Evolutionary conservation across 2,888 invertebrate genomes (phyloP).

Genomic region (Drosophila borealis): DNA sequence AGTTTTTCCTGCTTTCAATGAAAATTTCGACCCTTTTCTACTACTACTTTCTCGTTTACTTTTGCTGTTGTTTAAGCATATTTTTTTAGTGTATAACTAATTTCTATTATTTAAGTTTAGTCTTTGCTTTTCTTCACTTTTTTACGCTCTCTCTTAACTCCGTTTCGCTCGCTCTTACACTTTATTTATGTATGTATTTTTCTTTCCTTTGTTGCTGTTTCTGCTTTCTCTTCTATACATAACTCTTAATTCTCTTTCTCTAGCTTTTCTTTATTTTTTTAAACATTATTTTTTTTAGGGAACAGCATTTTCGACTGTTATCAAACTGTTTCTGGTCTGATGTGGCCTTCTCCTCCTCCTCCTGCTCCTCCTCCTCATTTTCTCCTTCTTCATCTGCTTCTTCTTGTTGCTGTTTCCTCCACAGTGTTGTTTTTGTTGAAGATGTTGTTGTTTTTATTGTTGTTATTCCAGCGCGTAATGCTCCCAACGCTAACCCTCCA

Average conservation of each 20-base stretch:
- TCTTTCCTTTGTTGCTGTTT: constrained; percentile 28
- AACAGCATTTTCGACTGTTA: constrained; percentile 55
- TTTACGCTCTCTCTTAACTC: constrained; percentile 47
- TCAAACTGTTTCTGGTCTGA: constrained; percentile 37
- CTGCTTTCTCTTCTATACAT: constrained; percentile 49
- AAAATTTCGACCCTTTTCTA: constrained; percentile 15
- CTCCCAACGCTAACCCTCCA: constrained; percentile 37
- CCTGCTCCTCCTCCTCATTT: constrained; percentile 9
- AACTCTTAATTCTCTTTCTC: constrained; percentile 38
- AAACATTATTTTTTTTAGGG: constrained; percentile 42
- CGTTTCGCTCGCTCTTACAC: constrained; percentile 22
- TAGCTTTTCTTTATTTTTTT: constrained; percentile 28
- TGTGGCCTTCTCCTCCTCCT: constrained; percentile 27
- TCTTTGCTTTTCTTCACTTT: constrained; percentile 76
- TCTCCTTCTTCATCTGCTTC: constrained; percentile 20
- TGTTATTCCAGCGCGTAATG: constrained; percentile 34
- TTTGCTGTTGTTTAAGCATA: constrained; percentile 43
- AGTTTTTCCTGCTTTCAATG: constrained; percentile 27
- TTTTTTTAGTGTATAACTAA: constrained; percentile 69
- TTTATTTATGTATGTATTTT: constrained; percentile 48
- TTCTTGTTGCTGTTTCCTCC: constrained; percentile 35
- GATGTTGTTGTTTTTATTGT: constrained; percentile 26
- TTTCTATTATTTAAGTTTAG: constrained; percentile 74
- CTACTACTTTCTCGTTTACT: constrained; percentile 16
- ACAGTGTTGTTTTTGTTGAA: constrained; percentile 22